phyloP scores from a whole-genome alignment of 2,797 vertebrate genomes.

The Hyperoplus lanceolatus region DNA sequence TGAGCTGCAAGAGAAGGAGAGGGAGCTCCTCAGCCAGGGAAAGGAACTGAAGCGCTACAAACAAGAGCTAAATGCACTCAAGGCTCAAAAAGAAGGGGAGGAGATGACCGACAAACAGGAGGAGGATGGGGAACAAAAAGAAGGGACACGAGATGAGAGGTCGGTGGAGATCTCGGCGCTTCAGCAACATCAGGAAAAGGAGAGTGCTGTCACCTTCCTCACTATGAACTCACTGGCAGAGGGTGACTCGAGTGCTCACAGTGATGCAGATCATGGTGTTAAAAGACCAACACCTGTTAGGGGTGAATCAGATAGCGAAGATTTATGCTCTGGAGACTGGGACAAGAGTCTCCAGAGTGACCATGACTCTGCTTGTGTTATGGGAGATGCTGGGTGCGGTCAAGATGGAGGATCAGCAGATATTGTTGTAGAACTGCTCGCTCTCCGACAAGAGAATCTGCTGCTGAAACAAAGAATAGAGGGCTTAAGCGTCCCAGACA shows the following conservation, averaged over 20 bases:
- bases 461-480: constrained; percentile 67
- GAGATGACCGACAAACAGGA: background rate
- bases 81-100: constrained; percentile 39
- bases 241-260: constrained; percentile 2
- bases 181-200: constrained; percentile 23
- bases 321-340: background rate
- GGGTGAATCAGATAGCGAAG: background rate
- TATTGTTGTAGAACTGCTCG: constrained; percentile 54
- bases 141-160: constrained; percentile 15
- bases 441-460: constrained; percentile 65
- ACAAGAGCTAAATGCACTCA: constrained; percentile 63
- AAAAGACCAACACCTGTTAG: constrained; percentile 13
- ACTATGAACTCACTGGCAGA: constrained; percentile 1
- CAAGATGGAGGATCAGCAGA: constrained; percentile 31
- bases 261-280: constrained; percentile 16
- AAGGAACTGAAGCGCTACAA: constrained; percentile 77
- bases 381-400: constrained; percentile 9
- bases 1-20: constrained; percentile 84
- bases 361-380: constrained; percentile 36
- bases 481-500: background rate
- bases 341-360: constrained; percentile 31
- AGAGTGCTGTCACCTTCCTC: background rate
- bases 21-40: constrained; percentile 69
- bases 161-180: constrained; percentile 5
- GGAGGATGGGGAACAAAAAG: constrained; percentile 1